Evolutionary conservation across 2,797 vertebrate genomes (phyloP).

Genomic region (Pseudochromis fuscus): DNA sequence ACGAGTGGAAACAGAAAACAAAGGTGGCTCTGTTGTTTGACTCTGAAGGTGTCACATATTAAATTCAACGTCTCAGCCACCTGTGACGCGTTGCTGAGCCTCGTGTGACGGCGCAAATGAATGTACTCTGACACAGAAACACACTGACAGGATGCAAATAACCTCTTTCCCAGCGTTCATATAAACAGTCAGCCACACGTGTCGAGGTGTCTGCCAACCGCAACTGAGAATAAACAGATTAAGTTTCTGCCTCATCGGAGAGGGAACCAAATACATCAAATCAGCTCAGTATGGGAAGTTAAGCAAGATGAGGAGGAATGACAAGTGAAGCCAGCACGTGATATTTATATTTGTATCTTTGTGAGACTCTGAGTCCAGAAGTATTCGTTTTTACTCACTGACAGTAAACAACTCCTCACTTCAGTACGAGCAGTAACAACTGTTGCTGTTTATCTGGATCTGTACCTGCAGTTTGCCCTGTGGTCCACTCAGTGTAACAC

Average conservation of each 20-base stretch:
- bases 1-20: conserved; percentile 17
- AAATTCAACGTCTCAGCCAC: background rate
- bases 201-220: conserved; percentile 22
- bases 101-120: conserved; percentile 22
- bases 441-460: background rate
- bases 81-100: background rate
- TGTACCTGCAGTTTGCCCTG: background rate
- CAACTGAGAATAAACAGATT: conserved; percentile 56
- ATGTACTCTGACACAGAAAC: conserved; percentile 36
- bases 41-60: conserved; percentile 1
- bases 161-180: conserved; percentile 23
- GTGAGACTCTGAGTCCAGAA: background rate
- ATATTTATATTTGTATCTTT: background rate
- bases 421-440: background rate
- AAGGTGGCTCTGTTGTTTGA: conserved; percentile 13
- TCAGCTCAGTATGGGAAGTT: conserved; percentile 29
- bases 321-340: conserved; percentile 2
- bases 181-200: conserved; percentile 34
- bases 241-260: conserved; percentile 36
- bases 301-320: conserved; percentile 19
- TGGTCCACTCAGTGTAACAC: background rate
- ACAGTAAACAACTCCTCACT: background rate
- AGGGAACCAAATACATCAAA: conserved; percentile 17
- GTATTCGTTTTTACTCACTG: too few relatives aligned
- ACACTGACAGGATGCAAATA: conserved; percentile 40